Evolutionary conservation across 2,888 invertebrate genomes (phyloP), one percentile per base, ranked within the genome.

Genomic region (Antheraea yamamai): DNA sequence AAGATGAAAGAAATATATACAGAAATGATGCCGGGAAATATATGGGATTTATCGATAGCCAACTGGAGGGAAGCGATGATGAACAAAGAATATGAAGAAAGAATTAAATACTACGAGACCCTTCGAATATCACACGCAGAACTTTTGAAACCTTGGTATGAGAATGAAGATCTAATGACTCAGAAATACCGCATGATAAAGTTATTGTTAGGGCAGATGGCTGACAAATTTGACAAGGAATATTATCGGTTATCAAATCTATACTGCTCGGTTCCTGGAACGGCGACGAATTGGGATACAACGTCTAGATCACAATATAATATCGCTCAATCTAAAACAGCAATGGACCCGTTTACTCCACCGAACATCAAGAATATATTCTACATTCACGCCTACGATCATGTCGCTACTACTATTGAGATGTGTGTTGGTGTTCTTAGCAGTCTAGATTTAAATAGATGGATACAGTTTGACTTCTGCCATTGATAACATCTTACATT

Each of bases 381-480:
- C 77, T 92, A 89, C 73, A 76, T 93, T 35, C 84, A 85, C 39
- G 85, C 88, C 66, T 89, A 88, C 76, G 90, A 91, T 3, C 89
- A 91, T 74, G 79, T 94, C 8, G 84, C 80, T 2, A 76, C 73
- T 3, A 85, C 91, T 39, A 87, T 93, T 8, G 93, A 94, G 75
- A 61, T 82, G 23, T 89, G 89, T 77, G 92, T 91, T 61, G 94
- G 93, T 72, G 79, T 92, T 6, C 78, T 95, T 0, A 92, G 92
- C 75, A 93, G 94, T 73, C 84, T 95, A 75, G 94, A 95, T 81
- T 84, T 91, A 39, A 91, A 92, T 78, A 89, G 89, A 81, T 92
- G 93, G 93, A 89, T 94, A 73, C 85, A 92, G 64, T 93, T 95
- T 79, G 89, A 94, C 82, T 94, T 94, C 80, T 75, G 73, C 20